Percentiles rank a stretch among this genome's conserved stretches.
phyloP scores from a whole-genome alignment of 2,797 vertebrate genomes.

The Avahi laniger region DNA sequence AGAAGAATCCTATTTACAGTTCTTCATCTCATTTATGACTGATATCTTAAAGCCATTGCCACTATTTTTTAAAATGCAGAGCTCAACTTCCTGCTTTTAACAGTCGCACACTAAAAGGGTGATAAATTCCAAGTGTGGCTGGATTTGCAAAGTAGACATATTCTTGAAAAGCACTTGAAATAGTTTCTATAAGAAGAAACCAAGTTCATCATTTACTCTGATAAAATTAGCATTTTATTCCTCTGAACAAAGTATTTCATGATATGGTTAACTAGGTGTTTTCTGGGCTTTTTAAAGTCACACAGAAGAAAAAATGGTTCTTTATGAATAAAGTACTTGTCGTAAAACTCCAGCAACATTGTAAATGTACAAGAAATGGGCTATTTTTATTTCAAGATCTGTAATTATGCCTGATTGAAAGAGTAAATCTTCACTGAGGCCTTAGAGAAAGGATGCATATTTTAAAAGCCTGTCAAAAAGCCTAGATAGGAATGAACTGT shows the following conservation, averaged over 20 bases:
- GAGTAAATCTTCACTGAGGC: neutral
- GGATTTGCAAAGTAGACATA: conserved; percentile 5
- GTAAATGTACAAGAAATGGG: neutral
- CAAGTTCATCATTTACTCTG: neutral
- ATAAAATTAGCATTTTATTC: conserved; percentile 25
- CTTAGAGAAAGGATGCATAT: neutral
- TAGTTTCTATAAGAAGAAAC: conserved; percentile 16
- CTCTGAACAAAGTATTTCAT: conserved; percentile 10
- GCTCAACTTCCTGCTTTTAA: neutral
- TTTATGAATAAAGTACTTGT: neutral
- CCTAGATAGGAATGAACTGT: neutral
- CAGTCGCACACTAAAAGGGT: neutral
- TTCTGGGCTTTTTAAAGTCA: neutral
- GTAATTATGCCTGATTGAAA: neutral
- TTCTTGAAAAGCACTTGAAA: neutral
- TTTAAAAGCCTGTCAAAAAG: conserved; percentile 21
- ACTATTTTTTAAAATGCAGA: neutral
- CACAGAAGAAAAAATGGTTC: neutral
- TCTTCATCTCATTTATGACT: neutral
- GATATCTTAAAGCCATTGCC: neutral
- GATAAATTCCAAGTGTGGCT: neutral
- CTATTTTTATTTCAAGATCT: neutral
- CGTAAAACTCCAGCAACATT: neutral
- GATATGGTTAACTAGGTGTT: neutral
- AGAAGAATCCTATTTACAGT: neutral